Percentiles rank a stretch among this genome's conserved stretches.
phyloP scores from a whole-genome alignment of 2,113 vertebrate species.

The Oncorhynchus keta region DNA sequence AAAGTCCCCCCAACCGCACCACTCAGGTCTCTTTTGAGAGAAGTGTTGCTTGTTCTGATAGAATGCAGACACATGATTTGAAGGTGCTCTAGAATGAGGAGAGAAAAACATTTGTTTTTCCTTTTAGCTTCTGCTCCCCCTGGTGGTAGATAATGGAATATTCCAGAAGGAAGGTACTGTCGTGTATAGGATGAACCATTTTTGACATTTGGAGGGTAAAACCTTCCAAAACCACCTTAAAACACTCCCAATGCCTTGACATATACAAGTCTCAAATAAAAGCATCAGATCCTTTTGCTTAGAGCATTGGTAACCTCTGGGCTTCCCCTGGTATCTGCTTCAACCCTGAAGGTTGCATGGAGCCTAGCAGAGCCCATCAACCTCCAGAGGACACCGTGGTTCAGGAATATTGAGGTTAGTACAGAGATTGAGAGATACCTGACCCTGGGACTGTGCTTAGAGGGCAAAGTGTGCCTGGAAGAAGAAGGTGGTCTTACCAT shows the following conservation, averaged over 20 bases:
- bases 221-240: neutral
- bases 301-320: neutral
- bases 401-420: neutral
- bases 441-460: neutral
- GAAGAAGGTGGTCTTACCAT: conserved; percentile 77
- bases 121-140: neutral
- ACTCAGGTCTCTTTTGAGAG: conserved; percentile 19
- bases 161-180: neutral
- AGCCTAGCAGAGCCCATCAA: neutral
- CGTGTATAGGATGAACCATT: neutral
- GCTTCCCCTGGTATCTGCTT: neutral
- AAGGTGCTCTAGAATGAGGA: conserved; percentile 12
- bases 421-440: neutral
- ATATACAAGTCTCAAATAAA: neutral
- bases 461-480: neutral
- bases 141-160: conserved; percentile 1
- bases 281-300: neutral
- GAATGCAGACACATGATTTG: no score
- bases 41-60: no score
- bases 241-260: neutral
- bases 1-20: no score
- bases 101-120: neutral
- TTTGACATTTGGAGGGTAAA: neutral
- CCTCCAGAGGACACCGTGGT: conserved; percentile 50
- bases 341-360: neutral